Evolutionary conservation across 2,113 vertebrate species (phyloP).

Genomic region (Garra rufa): DNA sequence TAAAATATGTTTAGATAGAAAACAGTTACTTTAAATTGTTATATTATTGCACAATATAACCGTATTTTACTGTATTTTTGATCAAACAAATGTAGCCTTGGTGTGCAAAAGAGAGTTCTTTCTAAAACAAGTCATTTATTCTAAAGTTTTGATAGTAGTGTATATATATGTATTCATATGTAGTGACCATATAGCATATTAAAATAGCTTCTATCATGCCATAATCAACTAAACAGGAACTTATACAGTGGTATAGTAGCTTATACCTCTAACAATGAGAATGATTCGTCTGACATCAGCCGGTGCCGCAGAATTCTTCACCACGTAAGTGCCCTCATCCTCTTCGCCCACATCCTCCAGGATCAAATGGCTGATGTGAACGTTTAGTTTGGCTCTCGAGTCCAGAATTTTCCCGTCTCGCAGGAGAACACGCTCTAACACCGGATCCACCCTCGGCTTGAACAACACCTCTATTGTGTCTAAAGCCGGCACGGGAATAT

Average conservation of each 20-base stretch:
- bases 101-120: no score
- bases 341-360: constrained; percentile 74
- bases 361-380: constrained; percentile 64
- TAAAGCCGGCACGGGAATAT: constrained; percentile 63
- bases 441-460: constrained; percentile 48
- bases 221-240: not conserved
- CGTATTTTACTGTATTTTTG: no score
- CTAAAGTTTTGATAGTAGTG: not conserved
- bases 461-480: constrained; percentile 67
- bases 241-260: not conserved
- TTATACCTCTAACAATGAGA: constrained; percentile 70
- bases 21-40: no score
- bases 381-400: constrained; percentile 52
- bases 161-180: not conserved
- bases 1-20: no score
- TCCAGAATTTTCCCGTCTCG: constrained; percentile 48
- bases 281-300: constrained; percentile 53
- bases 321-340: constrained; percentile 73
- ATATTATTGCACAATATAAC: no score
- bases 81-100: no score
- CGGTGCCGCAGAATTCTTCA: constrained; percentile 55
- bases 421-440: constrained; percentile 59
- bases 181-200: not conserved
- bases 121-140: not conserved
- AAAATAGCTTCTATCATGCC: not conserved